Conservation (phyloP, 2,113 vertebrate genomes). For the Erythrocercus mccallii region DNA sequence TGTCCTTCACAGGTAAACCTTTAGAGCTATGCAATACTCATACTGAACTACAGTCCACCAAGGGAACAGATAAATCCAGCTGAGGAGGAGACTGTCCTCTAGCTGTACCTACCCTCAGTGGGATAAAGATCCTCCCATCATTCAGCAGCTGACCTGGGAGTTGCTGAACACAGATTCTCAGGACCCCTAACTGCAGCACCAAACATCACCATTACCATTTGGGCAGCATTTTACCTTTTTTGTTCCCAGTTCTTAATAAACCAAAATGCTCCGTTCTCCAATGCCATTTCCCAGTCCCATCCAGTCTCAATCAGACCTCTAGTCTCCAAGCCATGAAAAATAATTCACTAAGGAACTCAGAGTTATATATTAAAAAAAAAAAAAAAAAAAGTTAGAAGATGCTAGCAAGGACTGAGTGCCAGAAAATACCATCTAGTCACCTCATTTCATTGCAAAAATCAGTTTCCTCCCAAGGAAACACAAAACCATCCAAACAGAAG, state of each 20-base stretch:
- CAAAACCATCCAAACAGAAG: neutral
- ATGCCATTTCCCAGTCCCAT: neutral
- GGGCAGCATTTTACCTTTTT: neutral
- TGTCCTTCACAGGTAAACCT: neutral
- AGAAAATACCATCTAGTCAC: neutral
- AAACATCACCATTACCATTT: neutral
- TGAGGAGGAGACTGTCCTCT: neutral
- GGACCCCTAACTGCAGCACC: neutral
- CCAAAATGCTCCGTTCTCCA: neutral
- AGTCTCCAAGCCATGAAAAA: neutral
- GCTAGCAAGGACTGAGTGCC: neutral
- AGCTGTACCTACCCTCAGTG: neutral
- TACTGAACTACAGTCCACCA: neutral
- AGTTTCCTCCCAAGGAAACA: neutral
- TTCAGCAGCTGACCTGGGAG: neutral
- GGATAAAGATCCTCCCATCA: neutral
- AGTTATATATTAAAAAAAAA: neutral
- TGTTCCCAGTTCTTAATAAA: neutral
- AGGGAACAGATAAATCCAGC: neutral
- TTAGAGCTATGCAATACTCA: neutral
- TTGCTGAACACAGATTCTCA: neutral
- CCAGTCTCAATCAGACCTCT: neutral
- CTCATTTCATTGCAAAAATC: neutral
- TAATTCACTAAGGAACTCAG: neutral
- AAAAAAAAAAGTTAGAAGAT: neutral